A percentile compares a stretch with the other conserved stretches of the same genome.
phyloP scores from a whole-genome alignment of 2,113 vertebrate species.

The Haemorhous mexicanus region DNA sequence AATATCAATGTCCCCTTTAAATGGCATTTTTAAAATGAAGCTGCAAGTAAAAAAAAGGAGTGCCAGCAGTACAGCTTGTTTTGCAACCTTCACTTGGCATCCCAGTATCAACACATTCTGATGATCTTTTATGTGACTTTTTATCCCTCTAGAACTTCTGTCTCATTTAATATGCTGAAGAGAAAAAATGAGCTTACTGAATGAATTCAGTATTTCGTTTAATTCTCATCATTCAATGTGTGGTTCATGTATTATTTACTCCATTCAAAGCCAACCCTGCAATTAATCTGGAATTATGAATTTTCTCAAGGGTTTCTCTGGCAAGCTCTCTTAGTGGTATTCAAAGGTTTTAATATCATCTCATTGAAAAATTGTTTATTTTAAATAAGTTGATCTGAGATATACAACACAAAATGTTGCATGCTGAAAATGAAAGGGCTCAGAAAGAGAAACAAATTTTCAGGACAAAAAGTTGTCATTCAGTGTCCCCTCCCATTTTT shows the following conservation, averaged over 20 bases:
- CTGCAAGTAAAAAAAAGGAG: not conserved
- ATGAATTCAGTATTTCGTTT: not conserved
- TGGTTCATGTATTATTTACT: slow-evolving; percentile 22
- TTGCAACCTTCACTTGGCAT: not conserved
- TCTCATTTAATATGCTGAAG: not conserved
- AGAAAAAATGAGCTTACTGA: not conserved
- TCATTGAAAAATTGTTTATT: slow-evolving; percentile 25
- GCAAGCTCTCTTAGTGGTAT: slow-evolving; percentile 7
- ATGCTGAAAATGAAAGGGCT: not conserved
- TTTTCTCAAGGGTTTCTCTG: slow-evolving; percentile 50
- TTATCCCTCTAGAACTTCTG: not conserved
- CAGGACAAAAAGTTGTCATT: not conserved
- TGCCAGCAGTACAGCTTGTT: not conserved
- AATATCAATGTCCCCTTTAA: not conserved
- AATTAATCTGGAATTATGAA: slow-evolving; percentile 42
- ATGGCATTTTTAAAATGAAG: not conserved
- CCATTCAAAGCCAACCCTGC: slow-evolving; percentile 7
- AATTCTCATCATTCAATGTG: not conserved
- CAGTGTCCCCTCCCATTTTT: not conserved
- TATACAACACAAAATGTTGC: not conserved
- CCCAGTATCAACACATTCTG: not conserved
- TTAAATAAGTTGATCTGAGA: not conserved
- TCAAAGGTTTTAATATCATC: slow-evolving; percentile 4
- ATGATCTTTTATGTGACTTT: not conserved
- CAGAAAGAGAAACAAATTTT: not conserved